Evolutionary conservation across 2,888 invertebrate genomes (phyloP).

Genomic region (Monopis laevigella): DNA sequence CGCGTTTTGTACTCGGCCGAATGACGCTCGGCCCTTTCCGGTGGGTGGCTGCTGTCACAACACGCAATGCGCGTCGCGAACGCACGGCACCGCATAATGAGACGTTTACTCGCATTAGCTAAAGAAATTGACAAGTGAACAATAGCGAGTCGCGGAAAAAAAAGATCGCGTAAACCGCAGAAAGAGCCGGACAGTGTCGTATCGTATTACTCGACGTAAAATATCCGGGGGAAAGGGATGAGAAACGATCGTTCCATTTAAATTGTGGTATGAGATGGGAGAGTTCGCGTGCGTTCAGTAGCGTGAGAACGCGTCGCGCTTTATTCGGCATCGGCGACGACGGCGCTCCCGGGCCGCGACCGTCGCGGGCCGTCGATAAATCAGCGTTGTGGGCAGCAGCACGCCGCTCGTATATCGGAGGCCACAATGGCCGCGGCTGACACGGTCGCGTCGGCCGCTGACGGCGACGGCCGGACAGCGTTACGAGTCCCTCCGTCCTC

Average conservation of each 20-base stretch:
- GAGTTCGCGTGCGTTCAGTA: conserved; percentile 61
- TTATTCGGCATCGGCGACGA: conserved; percentile 53
- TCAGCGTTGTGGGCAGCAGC: conserved; percentile 41
- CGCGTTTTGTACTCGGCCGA: conserved; percentile 60
- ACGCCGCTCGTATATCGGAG: conserved; percentile 34
- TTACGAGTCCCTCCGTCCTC: conserved; percentile 29
- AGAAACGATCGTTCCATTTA: conserved; percentile 63
- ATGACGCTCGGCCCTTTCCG: conserved; percentile 64
- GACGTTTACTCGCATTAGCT: conserved; percentile 68
- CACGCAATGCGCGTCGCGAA: conserved; percentile 62
- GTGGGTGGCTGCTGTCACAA: conserved; percentile 68
- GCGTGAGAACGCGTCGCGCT: conserved; percentile 60
- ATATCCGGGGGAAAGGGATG: conserved; percentile 65
- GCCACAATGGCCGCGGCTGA: conserved; percentile 51
- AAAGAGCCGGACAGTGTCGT: conserved; percentile 67
- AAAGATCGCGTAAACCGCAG: conserved; percentile 56
- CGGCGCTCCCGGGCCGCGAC: conserved; percentile 31
- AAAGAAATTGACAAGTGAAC: conserved; percentile 69
- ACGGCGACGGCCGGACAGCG: conserved; percentile 28
- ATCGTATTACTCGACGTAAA: conserved; percentile 67
- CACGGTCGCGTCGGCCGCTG: conserved; percentile 47
- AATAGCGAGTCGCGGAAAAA: conserved; percentile 56
- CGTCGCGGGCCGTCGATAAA: conserved; percentile 44
- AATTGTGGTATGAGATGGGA: conserved; percentile 46
- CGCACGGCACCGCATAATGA: conserved; percentile 60